phyloP scores from a whole-genome alignment of 1,140 invertebrate species.

The Chrysopa pallens region DNA sequence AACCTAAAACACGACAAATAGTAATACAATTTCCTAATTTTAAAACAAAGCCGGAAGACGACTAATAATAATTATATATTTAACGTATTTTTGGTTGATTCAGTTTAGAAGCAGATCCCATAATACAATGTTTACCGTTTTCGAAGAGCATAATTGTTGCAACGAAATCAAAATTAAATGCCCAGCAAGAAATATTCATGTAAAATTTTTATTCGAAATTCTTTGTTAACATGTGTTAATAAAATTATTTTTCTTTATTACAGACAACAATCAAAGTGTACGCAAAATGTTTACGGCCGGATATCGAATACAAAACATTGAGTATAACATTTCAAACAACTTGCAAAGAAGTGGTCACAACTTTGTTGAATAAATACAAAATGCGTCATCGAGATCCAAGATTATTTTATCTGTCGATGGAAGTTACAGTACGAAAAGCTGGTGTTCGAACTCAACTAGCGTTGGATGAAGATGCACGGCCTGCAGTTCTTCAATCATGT shows the following conservation, averaged over 20 bases:
- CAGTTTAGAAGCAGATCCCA: too few relatives aligned
- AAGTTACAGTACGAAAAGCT: constrained; percentile 64
- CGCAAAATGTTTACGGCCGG: constrained; percentile 67
- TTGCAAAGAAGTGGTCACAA: constrained; percentile 66
- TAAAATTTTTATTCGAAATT: not conserved
- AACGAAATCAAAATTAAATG: not conserved
- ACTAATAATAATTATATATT: too few relatives aligned
- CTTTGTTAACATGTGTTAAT: constrained; percentile 1
- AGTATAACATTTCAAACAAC: constrained; percentile 71
- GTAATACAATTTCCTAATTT: too few relatives aligned
- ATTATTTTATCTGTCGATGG: constrained; percentile 87
- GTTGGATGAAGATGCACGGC: constrained; percentile 72
- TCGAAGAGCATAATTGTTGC: too few relatives aligned
- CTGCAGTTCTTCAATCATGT: constrained; percentile 74
- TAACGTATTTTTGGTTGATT: too few relatives aligned
- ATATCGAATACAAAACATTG: constrained; percentile 87
- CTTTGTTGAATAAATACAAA: constrained; percentile 73
- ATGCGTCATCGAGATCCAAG: constrained; percentile 82
- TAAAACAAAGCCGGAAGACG: too few relatives aligned
- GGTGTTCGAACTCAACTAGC: constrained; percentile 66
- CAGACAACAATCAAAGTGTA: constrained; percentile 86
- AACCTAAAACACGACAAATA: too few relatives aligned
- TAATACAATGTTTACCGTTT: too few relatives aligned
- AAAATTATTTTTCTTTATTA: constrained; percentile 21
- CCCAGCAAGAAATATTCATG: not conserved